Evolutionary conservation across 2,888 invertebrate species (phyloP).

Genomic region (Chironomus riparius): DNA sequence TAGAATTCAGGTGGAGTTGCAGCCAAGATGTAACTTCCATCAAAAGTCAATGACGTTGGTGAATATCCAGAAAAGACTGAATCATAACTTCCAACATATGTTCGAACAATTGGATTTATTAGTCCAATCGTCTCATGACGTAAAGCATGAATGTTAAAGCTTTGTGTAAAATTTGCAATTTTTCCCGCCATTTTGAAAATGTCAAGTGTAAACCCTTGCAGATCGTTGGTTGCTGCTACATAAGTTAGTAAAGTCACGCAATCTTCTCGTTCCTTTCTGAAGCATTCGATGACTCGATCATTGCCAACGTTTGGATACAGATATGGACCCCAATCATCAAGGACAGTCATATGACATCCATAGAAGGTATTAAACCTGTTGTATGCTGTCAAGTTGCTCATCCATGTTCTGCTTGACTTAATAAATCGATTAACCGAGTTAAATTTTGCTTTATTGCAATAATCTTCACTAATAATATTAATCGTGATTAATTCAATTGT

Average conservation of each 20-base stretch:
- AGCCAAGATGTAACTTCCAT: background rate
- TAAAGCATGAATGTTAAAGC: background rate
- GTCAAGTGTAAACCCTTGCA: too few relatives aligned
- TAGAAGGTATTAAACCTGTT: background rate
- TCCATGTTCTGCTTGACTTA: background rate
- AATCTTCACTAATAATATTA: background rate
- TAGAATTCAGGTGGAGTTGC: background rate
- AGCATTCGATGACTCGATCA: background rate
- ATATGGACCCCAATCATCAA: background rate
- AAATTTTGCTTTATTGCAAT: background rate
- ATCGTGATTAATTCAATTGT: background rate
- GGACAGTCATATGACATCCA: background rate
- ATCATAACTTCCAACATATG: too few relatives aligned
- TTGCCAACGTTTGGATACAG: background rate
- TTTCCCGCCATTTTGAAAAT: background rate
- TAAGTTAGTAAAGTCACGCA: too few relatives aligned
- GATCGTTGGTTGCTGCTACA: too few relatives aligned
- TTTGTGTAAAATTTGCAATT: background rate
- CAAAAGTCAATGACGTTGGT: background rate
- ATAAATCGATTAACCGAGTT: background rate
- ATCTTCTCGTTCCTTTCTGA: too few relatives aligned
- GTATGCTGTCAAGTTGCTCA: background rate
- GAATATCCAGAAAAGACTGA: too few relatives aligned
- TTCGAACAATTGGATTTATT: background rate
- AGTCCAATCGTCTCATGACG: too few relatives aligned